Percentiles rank a stretch among this genome's conserved stretches.
phyloP scores from a whole-genome alignment of 2,113 vertebrate species.

The Platanista minor region DNA sequence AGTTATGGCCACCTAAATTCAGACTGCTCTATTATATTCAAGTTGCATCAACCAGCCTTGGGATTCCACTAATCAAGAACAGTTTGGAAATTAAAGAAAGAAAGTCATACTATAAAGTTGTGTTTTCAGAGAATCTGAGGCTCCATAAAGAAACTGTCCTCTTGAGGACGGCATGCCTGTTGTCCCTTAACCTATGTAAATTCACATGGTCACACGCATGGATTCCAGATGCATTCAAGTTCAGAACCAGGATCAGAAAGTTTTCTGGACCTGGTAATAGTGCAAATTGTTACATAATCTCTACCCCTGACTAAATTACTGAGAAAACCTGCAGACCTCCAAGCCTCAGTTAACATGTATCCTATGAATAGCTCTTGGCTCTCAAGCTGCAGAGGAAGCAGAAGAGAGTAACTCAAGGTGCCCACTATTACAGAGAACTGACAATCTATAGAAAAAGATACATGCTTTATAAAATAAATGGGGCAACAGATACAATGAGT shows the following conservation, averaged over 20 bases:
- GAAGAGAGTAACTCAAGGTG: background rate
- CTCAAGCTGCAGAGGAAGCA: background rate
- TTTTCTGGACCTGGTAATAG: background rate
- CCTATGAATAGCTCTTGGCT: background rate
- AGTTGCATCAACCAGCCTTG: background rate
- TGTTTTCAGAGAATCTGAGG: conserved; percentile 2
- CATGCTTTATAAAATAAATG: background rate
- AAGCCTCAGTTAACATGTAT: background rate
- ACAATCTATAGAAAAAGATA: background rate
- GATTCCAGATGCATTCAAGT: background rate
- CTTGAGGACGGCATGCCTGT: background rate
- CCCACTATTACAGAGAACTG: background rate
- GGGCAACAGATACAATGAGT: background rate
- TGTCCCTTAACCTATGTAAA: background rate
- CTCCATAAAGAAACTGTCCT: background rate
- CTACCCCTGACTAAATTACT: background rate
- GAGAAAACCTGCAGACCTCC: background rate
- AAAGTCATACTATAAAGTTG: background rate
- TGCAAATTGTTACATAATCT: background rate
- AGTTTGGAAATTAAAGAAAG: conserved; percentile 3
- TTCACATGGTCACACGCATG: rapidly evolving
- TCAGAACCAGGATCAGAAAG: background rate
- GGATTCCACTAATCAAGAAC: background rate
- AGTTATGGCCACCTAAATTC: background rate
- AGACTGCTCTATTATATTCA: background rate